Percentiles rank a stretch among this genome's conserved stretches.
Evolutionary conservation across 1,140 invertebrate species (phyloP).

Genomic region (Drosophila prosaltans): DNA sequence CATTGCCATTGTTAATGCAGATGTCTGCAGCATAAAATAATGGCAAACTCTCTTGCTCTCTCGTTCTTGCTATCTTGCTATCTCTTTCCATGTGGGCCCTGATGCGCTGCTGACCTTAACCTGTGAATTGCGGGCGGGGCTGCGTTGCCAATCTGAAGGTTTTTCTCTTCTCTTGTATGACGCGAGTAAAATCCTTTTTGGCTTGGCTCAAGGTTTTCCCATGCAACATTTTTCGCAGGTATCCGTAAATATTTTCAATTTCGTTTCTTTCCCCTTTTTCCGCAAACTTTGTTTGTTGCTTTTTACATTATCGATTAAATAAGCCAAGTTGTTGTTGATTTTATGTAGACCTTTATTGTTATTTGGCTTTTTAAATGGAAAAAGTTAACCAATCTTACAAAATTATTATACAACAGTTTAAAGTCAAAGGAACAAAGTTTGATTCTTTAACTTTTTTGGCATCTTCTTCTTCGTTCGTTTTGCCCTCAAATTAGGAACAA

Average conservation of each 20-base stretch:
- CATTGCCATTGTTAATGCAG: constrained; percentile 73
- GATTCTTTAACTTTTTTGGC: background rate
- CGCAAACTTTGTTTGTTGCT: constrained; percentile 36
- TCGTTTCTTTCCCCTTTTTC: background rate
- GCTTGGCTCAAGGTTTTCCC: constrained; percentile 45
- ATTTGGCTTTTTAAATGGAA: constrained; percentile 65
- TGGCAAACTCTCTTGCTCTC: constrained; percentile 37
- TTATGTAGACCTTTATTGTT: constrained; percentile 62
- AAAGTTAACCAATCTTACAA: constrained; percentile 58
- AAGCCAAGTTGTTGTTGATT: constrained; percentile 59
- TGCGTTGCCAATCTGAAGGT: constrained; percentile 58
- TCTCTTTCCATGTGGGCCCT: constrained; percentile 27
- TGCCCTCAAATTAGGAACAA: constrained; percentile 69
- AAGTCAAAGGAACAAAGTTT: constrained; percentile 32
- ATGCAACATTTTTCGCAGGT: constrained; percentile 42
- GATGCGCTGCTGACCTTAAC: constrained; percentile 64
- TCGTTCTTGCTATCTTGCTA: constrained; percentile 23
- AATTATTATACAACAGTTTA: constrained; percentile 40
- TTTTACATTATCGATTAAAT: constrained; percentile 53
- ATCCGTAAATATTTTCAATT: constrained; percentile 18
- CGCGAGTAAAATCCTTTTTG: constrained; percentile 67
- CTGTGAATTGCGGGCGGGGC: constrained; percentile 62
- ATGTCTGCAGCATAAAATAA: constrained; percentile 75
- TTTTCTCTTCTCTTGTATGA: constrained; percentile 48
- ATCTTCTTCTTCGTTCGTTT: constrained; percentile 21